Evolutionary conservation across 1,140 invertebrate species (phyloP).

Genomic region (Zeugodacus cucurbitae): DNA sequence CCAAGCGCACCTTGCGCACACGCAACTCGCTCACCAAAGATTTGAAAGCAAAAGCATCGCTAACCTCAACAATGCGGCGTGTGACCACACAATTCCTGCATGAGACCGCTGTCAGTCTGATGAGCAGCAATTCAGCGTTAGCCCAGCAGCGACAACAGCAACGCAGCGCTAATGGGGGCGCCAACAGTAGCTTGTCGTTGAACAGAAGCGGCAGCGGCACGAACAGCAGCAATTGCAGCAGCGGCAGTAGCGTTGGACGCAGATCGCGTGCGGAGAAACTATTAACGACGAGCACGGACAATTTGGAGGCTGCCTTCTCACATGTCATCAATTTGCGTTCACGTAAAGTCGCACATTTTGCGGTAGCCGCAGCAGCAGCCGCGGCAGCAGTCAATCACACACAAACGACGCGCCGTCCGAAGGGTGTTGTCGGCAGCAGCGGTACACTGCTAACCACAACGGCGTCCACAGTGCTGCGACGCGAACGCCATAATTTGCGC

Average conservation of each 20-base stretch:
- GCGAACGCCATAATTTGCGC: conserved; percentile 42
- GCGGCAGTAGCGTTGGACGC: not conserved
- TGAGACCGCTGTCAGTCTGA: not conserved
- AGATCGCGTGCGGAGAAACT: conserved; percentile 29
- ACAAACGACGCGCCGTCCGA: not conserved
- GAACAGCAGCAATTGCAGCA: not conserved
- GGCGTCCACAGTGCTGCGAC: conserved; percentile 18
- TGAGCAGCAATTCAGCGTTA: not conserved
- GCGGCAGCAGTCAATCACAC: not conserved
- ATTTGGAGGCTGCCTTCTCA: conserved; percentile 42
- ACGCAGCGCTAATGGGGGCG: not conserved
- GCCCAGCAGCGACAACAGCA: conserved; percentile 18
- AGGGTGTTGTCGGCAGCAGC: not conserved
- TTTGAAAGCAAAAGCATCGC: conserved; percentile 44
- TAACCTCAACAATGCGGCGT: not conserved
- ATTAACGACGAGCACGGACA: not conserved
- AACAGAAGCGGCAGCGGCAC: not conserved
- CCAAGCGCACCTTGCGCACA: conserved; percentile 57
- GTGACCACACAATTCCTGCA: conserved; percentile 40
- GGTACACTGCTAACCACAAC: not conserved
- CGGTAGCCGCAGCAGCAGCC: not conserved
- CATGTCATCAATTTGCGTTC: conserved; percentile 43
- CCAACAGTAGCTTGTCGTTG: not conserved
- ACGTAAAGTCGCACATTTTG: conserved; percentile 4
- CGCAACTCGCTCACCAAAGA: conserved; percentile 51